Conservation (phyloP, 2,888 invertebrate genomes). For the Uloborus plumipes region DNA sequence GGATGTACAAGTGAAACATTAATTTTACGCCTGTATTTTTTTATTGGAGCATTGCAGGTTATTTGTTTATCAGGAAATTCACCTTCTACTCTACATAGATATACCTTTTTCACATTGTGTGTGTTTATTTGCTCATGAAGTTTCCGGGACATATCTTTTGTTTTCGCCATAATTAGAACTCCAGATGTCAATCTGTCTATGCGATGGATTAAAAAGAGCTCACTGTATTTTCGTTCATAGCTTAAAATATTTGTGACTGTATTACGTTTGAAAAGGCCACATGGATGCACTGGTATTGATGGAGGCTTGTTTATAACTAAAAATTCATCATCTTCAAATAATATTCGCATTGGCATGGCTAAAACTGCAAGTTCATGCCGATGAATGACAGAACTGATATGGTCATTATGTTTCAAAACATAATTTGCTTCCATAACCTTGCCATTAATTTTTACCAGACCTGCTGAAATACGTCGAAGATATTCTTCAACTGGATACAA, state of each 20-base stretch:
- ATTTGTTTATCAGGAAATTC: slow-evolving; percentile 84
- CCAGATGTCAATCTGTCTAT: slow-evolving; percentile 97
- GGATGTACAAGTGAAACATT: slow-evolving; percentile 95
- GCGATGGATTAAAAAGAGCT: slow-evolving; percentile 90
- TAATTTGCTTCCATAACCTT: slow-evolving; percentile 90
- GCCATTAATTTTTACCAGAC: slow-evolving; percentile 60
- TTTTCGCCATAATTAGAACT: slow-evolving; percentile 91
- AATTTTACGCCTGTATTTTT: slow-evolving; percentile 94
- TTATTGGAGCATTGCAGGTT: slow-evolving; percentile 90
- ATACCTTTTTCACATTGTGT: slow-evolving; percentile 92
- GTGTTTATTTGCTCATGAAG: slow-evolving; percentile 96
- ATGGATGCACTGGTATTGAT: slow-evolving; percentile 99
- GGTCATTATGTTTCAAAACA: slow-evolving; percentile 90
- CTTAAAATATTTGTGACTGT: slow-evolving; percentile 96
- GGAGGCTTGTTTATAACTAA: slow-evolving; percentile 99
- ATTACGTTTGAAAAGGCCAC: slow-evolving; percentile 97
- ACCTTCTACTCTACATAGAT: slow-evolving; percentile 96
- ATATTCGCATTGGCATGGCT: slow-evolving; percentile 93
- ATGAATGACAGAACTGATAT: slow-evolving; percentile 84
- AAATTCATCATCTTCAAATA: slow-evolving; percentile 98
- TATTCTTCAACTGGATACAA: slow-evolving; percentile 93
- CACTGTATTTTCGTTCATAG: slow-evolving; percentile 93
- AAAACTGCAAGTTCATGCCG: slow-evolving; percentile 99
- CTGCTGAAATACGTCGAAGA: slow-evolving; percentile 65
- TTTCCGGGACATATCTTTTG: slow-evolving; percentile 91